Evolutionary conservation across 2,113 vertebrate species (phyloP), one percentile per base, ranked within the genome.

Genomic region (Naja naja): DNA sequence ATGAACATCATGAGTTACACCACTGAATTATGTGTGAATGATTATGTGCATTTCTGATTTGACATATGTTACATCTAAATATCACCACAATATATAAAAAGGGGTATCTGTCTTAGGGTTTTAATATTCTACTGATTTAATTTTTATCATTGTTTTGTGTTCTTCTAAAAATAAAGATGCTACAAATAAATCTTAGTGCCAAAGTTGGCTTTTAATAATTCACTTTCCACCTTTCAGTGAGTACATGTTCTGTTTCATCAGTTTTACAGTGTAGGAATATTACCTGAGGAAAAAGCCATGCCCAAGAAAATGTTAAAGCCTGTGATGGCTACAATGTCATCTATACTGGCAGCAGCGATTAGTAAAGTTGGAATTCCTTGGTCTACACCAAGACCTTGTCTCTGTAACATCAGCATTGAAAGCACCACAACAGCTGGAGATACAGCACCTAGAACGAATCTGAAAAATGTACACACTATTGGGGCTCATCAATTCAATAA

Each of bases 361-460:
- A 99, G 97, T 91, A 99, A 97, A 39, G 99, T 99, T 1, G 99
- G 99, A 64, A 99, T 96, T 5, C 99, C 99, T 95, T 99, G 98
- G 90, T 99, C 99, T 43, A 98, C 96, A 0, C 99, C 99, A 3
- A 98, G 99, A 30, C 98, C 98, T 0, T 97, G 97, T 96, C 97
- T 98, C 93, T 99, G 98, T 94, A 99, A 97, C 95, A 98, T 96
- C 94, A 99, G 97, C 99, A 99, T 99, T 4, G 98, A 99, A 27
- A 99, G 99, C 64, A 99, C 99, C 94, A 99, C 98, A 30, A 99
- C 98, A 8, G 99, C 99, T 30, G 99, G 99, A 92, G 99, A 98
- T 55, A 99, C 99, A 2, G 99, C 99, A 10, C 98, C 98, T 96
- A 99, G 90, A 94, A 99, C 99, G 94, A 99, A 99, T 91, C 99